Percentiles rank a stretch among this genome's conserved stretches.
Conservation (phyloP, 2,888 invertebrate species). For the Clistopyga incitator region DNA sequence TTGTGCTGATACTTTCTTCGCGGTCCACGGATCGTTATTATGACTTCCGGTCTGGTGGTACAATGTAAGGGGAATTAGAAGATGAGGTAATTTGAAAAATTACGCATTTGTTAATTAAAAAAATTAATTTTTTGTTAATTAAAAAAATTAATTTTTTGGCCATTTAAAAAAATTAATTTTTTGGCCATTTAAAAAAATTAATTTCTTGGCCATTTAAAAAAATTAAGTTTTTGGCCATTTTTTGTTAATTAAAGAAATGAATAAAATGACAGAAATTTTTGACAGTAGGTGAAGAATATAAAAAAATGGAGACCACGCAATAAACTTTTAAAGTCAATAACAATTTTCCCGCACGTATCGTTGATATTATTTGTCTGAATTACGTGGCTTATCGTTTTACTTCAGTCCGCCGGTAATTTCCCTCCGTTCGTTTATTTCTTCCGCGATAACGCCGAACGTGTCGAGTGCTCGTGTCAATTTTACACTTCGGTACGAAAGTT, state of each 20-base stretch:
- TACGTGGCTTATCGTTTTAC: neutral
- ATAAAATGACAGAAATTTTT: neutral
- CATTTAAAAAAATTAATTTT: too few species aligned
- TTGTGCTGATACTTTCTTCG: neutral
- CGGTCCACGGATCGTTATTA: conserved; percentile 5
- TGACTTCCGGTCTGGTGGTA: neutral
- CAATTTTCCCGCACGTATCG: neutral
- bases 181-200: too few species aligned
- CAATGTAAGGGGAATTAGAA: neutral
- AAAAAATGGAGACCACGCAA: neutral
- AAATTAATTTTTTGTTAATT: too few species aligned
- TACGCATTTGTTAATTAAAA: too few species aligned
- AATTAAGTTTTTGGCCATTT: too few species aligned
- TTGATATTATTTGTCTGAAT: neutral
- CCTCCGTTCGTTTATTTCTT: neutral
- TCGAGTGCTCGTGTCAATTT: neutral
- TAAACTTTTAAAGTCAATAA: too few species aligned
- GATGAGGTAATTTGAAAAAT: neutral
- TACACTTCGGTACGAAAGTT: neutral
- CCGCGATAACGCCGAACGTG: neutral
- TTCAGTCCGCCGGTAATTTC: neutral
- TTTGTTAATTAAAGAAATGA: too few species aligned
- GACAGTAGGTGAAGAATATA: neutral
- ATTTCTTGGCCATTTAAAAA: too few species aligned
- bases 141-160: too few species aligned